phyloP scores from a whole-genome alignment of 2,888 invertebrate genomes.

The Cheilosia scutellata region DNA sequence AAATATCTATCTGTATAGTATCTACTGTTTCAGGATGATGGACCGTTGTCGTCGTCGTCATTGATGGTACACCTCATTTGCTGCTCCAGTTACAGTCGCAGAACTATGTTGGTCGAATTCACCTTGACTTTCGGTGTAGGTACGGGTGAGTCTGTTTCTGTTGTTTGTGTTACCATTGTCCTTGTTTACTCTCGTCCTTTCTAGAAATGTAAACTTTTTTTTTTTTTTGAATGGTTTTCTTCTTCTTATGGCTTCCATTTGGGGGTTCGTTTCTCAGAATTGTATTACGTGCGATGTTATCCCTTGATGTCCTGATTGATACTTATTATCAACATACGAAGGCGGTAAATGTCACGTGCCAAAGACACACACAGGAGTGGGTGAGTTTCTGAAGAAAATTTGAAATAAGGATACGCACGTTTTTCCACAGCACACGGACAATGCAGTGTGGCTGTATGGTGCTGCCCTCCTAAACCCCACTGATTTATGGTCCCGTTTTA shows the following conservation, averaged over 20 bases:
- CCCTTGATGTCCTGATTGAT: background rate
- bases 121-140: background rate
- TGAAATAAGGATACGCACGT: background rate
- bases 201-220: background rate
- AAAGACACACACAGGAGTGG: background rate
- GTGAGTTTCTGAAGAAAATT: background rate
- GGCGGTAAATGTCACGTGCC: slow-evolving; percentile 11
- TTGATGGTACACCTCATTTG: background rate
- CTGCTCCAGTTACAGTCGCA: background rate
- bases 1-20: slow-evolving; percentile 8
- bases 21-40: background rate
- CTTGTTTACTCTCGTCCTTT: background rate
- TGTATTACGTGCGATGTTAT: background rate
- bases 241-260: no score
- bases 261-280: background rate
- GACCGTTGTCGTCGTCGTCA: background rate
- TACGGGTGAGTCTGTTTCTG: no score
- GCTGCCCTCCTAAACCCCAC: background rate
- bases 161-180: background rate
- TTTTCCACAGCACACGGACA: background rate
- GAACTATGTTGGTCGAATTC: background rate
- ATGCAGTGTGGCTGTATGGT: background rate
- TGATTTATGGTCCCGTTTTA: background rate
- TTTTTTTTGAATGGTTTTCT: no score
- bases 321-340: slow-evolving; percentile 1